Evolutionary conservation across 2,888 invertebrate genomes (phyloP).

Genomic region (Melikaiella ostensackeni): DNA sequence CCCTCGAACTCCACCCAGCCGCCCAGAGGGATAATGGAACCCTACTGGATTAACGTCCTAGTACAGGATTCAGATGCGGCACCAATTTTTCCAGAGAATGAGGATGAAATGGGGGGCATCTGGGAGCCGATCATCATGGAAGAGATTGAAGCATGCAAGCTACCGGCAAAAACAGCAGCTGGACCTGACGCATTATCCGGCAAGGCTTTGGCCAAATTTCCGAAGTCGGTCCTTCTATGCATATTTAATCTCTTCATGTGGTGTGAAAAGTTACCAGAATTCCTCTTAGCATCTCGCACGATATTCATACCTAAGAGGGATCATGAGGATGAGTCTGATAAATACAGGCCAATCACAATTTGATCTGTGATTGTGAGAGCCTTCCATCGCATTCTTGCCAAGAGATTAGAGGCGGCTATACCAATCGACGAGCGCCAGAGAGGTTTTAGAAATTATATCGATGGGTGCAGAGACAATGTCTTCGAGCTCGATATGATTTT

Average conservation of each 20-base stretch:
- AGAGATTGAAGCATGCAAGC: neutral
- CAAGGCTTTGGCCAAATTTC: neutral
- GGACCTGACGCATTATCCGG: neutral
- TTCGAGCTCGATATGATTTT: too few relatives aligned
- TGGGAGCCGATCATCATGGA: neutral
- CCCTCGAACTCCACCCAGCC: too few relatives aligned
- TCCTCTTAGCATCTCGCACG: neutral
- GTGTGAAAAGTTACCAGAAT: neutral
- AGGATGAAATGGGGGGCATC: neutral
- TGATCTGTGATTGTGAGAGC: too few relatives aligned
- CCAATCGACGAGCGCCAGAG: too few relatives aligned
- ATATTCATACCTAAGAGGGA: too few relatives aligned
- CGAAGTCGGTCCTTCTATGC: neutral
- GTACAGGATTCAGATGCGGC: neutral
- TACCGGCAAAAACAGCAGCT: neutral
- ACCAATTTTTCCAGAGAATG: accelerated
- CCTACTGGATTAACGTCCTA: neutral
- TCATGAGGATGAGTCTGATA: too few relatives aligned
- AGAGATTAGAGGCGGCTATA: too few relatives aligned
- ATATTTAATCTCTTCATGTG: neutral
- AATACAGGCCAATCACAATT: too few relatives aligned
- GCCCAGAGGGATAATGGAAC: too few relatives aligned
- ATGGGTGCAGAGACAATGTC: too few relatives aligned
- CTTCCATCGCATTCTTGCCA: too few relatives aligned
- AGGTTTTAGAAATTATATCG: too few relatives aligned